Conservation (phyloP, 1,140 invertebrate genomes). For the Drosophila bipectinata region DNA sequence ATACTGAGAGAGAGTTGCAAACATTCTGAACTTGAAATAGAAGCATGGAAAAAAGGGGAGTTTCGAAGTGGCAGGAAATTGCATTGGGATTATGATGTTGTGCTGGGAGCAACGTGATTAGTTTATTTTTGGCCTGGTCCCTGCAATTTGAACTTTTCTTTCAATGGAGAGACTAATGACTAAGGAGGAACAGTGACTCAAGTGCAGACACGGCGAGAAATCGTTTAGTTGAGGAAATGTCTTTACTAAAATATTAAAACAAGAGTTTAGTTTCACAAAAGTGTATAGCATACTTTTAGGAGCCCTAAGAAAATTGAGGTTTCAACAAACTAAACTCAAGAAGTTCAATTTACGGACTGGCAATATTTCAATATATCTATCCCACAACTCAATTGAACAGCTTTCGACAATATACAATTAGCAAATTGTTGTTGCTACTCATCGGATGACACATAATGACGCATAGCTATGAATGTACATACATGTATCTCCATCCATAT, state of each 20-base stretch:
- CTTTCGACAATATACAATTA: conserved; percentile 17
- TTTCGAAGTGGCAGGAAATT: conserved; percentile 2
- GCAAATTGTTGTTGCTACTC: conserved; percentile 7
- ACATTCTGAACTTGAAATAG: conserved; percentile 71
- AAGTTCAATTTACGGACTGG: too few species aligned
- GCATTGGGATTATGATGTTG: conserved; percentile 71
- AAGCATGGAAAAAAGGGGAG: conserved; percentile 27
- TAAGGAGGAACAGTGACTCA: conserved; percentile 30
- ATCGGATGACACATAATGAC: conserved; percentile 65
- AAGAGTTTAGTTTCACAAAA: neutral
- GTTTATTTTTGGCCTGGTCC: conserved; percentile 63
- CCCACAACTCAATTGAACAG: neutral
- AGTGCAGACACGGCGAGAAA: conserved; percentile 21
- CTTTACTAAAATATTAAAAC: neutral
- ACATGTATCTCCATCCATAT: neutral
- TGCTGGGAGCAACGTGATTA: conserved; percentile 44
- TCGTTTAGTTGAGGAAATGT: conserved; percentile 13
- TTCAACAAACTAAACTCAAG: neutral
- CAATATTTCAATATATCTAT: too few species aligned
- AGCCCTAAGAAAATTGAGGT: neutral
- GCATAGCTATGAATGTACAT: conserved; percentile 8
- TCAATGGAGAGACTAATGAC: conserved; percentile 27
- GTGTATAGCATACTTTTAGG: conserved; percentile 39
- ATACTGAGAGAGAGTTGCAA: conserved; percentile 3
- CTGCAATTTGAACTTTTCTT: conserved; percentile 65